phyloP scores from a whole-genome alignment of 1,140 invertebrate genomes.

The Ladona fulva region DNA sequence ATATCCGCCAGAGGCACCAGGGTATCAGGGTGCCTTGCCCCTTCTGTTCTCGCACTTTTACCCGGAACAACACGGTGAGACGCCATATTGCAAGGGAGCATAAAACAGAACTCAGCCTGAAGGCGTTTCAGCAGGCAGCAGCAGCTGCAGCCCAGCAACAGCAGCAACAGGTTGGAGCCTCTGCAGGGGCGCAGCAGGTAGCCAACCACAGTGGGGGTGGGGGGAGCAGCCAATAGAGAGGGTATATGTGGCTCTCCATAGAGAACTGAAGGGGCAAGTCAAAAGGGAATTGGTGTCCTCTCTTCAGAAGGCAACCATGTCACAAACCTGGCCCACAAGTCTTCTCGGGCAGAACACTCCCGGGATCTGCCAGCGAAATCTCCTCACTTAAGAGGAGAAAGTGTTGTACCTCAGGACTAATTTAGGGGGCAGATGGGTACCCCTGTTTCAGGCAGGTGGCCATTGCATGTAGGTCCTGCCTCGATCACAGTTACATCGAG shows the following conservation, averaged over 20 bases:
- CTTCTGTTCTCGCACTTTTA: constrained; percentile 81
- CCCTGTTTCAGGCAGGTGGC: not conserved
- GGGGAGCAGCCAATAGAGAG: not conserved
- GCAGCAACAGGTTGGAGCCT: constrained; percentile 29
- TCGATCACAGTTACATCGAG: not conserved
- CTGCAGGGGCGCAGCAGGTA: not conserved
- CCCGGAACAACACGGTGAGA: constrained; percentile 80
- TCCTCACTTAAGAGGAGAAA: not conserved
- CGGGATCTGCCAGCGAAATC: not conserved
- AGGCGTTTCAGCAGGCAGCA: constrained; percentile 51
- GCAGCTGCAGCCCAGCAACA: constrained; percentile 33
- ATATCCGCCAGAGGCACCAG: constrained; percentile 81
- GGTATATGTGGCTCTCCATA: too few species aligned
- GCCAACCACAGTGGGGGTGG: constrained; percentile 7
- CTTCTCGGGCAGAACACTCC: not conserved
- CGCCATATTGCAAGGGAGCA: constrained; percentile 80
- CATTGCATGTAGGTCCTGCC: not conserved
- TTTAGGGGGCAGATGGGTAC: not conserved
- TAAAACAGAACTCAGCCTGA: constrained; percentile 60
- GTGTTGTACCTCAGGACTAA: not conserved
- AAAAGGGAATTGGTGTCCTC: not conserved
- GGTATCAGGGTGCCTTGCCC: constrained; percentile 81
- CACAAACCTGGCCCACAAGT: not conserved
- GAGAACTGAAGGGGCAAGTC: not conserved
- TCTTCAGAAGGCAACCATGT: too few species aligned